Conservation (phyloP, 2,113 vertebrate genomes). For the Gambusia affinis region DNA sequence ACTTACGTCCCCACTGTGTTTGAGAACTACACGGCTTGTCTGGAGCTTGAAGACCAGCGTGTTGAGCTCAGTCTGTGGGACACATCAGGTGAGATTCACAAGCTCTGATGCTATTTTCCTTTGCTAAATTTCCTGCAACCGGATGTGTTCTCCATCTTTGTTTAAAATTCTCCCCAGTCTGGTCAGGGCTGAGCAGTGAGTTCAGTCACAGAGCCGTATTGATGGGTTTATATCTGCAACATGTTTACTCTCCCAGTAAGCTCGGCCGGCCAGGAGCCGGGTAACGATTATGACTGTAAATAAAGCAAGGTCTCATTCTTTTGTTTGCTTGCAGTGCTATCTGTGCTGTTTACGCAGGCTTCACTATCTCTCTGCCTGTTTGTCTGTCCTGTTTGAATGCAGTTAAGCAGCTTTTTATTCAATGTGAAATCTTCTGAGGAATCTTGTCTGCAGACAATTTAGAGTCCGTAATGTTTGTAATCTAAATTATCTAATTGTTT, state of each 20-base stretch:
- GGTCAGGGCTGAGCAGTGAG: not conserved
- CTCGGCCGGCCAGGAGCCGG: conserved; percentile 36
- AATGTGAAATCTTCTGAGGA: conserved; percentile 32
- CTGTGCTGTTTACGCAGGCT: conserved; percentile 32
- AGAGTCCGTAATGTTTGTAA: too few relatives aligned
- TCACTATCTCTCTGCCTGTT: conserved; percentile 57
- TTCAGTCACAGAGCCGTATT: conserved; percentile 28
- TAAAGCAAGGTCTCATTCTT: conserved; percentile 33
- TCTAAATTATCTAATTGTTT: not conserved
- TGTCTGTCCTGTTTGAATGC: conserved; percentile 55
- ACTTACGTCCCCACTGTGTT: conserved; percentile 96
- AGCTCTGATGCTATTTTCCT: not conserved
- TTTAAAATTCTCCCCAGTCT: not conserved
- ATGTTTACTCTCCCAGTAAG: conserved; percentile 27
- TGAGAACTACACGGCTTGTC: conserved; percentile 94
- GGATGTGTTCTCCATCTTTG: not conserved
- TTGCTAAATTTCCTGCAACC: conserved; percentile 1
- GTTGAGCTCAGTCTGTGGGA: conserved; percentile 97
- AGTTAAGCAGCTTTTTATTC: conserved; percentile 35
- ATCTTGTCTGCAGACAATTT: not conserved
- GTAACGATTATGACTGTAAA: conserved; percentile 27
- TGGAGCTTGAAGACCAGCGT: conserved; percentile 92
- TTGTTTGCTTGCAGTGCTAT: conserved; percentile 8
- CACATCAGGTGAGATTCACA: conserved; percentile 87
- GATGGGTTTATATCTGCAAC: conserved; percentile 18